Evolutionary conservation across 2,888 invertebrate species (phyloP).

Genomic region (Apamea monoglypha): DNA sequence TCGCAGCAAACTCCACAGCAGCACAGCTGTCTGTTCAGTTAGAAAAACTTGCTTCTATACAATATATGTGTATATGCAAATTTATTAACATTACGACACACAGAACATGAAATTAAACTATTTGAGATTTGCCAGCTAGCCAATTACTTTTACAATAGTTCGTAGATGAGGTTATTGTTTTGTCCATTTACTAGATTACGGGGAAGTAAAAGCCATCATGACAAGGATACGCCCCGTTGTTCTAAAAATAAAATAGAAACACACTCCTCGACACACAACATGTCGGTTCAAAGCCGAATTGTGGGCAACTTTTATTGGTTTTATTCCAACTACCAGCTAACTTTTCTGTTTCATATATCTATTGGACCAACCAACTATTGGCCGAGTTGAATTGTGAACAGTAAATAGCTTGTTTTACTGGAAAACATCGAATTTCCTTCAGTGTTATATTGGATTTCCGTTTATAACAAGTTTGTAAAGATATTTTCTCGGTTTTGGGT

Average conservation of each 20-base stretch:
- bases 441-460: conserved; percentile 83
- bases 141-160: background rate
- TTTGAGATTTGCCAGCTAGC: background rate
- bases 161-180: conserved; percentile 9
- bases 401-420: conserved; percentile 85
- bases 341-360: conserved; percentile 84
- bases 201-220: conserved; percentile 45
- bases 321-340: conserved; percentile 79
- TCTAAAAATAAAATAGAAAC: conserved; percentile 57
- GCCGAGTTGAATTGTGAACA: conserved; percentile 82
- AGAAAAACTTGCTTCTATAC: background rate
- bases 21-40: background rate
- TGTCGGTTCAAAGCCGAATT: conserved; percentile 78
- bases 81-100: background rate
- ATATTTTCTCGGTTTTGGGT: conserved; percentile 73
- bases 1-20: background rate
- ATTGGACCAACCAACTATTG: conserved; percentile 80
- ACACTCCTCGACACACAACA: conserved; percentile 68
- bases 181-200: conserved; percentile 27
- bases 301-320: conserved; percentile 85
- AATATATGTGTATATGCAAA: too few relatives aligned
- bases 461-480: conserved; percentile 82
- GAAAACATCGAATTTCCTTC: conserved; percentile 80
- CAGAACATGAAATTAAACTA: background rate
- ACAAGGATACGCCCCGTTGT: conserved; percentile 50